Base-by-base conservation (phyloP, 2,113 vertebrate species). In the Thamnophis sirtalis region DNA sequence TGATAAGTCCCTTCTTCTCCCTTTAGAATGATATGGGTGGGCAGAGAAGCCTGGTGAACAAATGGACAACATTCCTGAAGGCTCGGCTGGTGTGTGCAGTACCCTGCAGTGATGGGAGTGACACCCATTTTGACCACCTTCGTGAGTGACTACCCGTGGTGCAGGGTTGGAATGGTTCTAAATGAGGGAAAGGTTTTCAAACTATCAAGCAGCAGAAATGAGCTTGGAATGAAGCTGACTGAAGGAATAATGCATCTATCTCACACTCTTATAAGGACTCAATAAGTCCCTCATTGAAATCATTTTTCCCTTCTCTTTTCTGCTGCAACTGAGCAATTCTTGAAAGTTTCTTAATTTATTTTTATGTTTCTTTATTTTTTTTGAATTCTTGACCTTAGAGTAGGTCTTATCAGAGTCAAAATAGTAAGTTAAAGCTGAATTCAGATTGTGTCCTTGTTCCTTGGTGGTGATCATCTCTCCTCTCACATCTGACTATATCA, bases 31-130 rank as follows among this genome's bases (percentile, higher is more conserved):
- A 99, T 1, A 96, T 99, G 97, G 99, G 99, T 0, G 99, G 99
- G 48, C 98, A 99, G 96, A 97, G 99, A 89, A 99, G 99, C 95
- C 97, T 99, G 95, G 99, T 99, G 93, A 99, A 99, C 96, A 99
- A 99, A 95, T 99, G 99, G 99, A 99, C 99, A 0, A 99, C 99
- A 0, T 99, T 99, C 95, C 97, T 99, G 88, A 99, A 99, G 96
- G 99, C 99, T 1, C 98, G 99, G 50, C 98, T 99, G 0, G 93
- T 99, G 92, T 99, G 99, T 9, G 98, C 98, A 0, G 98, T 99
- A 53, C 98, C 98, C 0, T 98, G 99, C 86, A 96, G 92, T 0
- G 99, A 99, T 0, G 98, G 98, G n/a, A 97, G 97, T 0, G 98
- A 99, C 96, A 99, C 99, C 0, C 97, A 98, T 96, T 99, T 99